These are phyloP conservation scores for Microcebus murinus DNA, from an alignment of 2,113 vertebrate genomes.

Conservation along the genomic window DNA sequence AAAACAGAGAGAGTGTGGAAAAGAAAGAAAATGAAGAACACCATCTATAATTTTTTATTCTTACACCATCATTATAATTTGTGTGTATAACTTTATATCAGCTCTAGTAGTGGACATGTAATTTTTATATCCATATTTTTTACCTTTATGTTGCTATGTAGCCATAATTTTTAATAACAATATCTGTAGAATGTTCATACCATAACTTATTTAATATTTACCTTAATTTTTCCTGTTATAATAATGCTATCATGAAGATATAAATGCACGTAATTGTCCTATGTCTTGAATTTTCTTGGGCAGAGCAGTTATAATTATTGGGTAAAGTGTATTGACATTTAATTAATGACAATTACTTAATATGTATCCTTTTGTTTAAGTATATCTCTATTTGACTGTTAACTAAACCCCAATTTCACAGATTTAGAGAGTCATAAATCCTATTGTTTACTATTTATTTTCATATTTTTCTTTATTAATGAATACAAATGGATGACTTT, in stretches of 20 bases:
- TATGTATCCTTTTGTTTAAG: neutral
- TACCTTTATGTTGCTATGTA: neutral
- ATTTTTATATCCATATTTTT: neutral
- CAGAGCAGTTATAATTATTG: neutral
- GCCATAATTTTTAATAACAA: conserved; percentile 18
- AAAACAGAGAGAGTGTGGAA: neutral
- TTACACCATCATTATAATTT: neutral
- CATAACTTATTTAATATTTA: neutral
- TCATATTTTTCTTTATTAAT: neutral
- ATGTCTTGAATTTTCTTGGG: conserved; percentile 35
- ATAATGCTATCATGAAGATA: neutral
- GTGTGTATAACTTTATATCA: neutral
- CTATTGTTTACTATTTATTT: neutral
- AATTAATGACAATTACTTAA: neutral
- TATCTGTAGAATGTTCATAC: neutral
- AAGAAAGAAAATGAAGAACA: neutral
- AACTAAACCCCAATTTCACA: neutral
- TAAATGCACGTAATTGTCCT: neutral
- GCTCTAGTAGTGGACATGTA: neutral
- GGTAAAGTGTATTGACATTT: neutral
- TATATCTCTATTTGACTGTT: neutral
- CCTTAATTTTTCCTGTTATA: neutral
- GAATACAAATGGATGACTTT: neutral
- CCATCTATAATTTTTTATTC: neutral
- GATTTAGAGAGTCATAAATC: neutral